Conservation (phyloP, 2,113 vertebrate species). For the Nettapus auritus region DNA sequence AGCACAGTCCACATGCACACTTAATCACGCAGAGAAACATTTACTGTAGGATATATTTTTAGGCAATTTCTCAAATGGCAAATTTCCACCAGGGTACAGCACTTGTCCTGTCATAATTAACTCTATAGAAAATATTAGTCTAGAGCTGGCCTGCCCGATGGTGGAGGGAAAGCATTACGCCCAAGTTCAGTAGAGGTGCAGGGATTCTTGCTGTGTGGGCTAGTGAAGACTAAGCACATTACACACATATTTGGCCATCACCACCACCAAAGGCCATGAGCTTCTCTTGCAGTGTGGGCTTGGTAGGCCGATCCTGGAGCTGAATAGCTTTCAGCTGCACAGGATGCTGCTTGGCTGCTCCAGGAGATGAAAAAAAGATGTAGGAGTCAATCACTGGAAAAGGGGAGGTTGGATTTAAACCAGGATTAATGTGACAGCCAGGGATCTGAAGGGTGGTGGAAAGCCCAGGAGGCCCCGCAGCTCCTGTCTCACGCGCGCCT, state of each 20-base stretch:
- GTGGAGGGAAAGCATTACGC: not conserved
- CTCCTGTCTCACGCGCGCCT: not conserved
- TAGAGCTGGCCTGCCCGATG: not conserved
- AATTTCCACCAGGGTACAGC: constrained; percentile 51
- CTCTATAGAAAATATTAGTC: constrained; percentile 64
- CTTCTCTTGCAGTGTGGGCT: constrained; percentile 22
- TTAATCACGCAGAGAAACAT: constrained; percentile 53
- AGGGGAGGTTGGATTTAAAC: not conserved
- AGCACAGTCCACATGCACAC: constrained; percentile 1
- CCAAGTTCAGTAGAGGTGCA: constrained; percentile 50
- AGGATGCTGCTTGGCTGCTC: constrained; percentile 53
- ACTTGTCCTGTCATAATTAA: constrained; percentile 66
- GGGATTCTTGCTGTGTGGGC: constrained; percentile 70
- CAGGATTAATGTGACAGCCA: constrained; percentile 6
- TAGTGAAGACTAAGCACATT: constrained; percentile 40
- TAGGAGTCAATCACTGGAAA: constrained; percentile 37
- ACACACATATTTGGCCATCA: constrained; percentile 68
- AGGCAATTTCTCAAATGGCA: constrained; percentile 67
- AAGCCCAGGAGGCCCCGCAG: not conserved
- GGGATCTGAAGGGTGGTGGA: not conserved
- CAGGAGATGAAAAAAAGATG: not conserved
- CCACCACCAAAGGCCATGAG: constrained; percentile 28
- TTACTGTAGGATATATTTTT: constrained; percentile 63
- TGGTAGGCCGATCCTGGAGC: constrained; percentile 5
- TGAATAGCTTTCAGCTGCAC: constrained; percentile 55